phyloP scores from a whole-genome alignment of 2,888 invertebrate species.

The Pseudococcus jackbeardsleyi region DNA sequence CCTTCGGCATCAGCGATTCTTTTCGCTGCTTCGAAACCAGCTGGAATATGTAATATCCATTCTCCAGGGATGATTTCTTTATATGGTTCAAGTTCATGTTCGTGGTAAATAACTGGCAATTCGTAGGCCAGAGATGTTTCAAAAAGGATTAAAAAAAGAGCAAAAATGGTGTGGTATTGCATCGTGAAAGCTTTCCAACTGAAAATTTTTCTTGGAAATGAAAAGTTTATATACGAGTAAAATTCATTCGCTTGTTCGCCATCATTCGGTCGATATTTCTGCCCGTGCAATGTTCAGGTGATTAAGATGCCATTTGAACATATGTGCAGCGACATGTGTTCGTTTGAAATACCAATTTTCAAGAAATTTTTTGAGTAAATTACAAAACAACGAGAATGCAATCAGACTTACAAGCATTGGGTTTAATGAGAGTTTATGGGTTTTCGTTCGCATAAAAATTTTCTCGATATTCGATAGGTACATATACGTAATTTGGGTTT shows the following conservation, averaged over 20 bases:
- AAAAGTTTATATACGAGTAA: background rate
- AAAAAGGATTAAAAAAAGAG: background rate
- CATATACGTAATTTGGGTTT: background rate
- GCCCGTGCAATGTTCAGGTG: background rate
- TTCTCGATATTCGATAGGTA: too few species aligned
- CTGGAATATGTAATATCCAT: constrained; percentile 82
- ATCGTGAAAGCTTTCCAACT: background rate
- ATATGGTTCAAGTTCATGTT: background rate
- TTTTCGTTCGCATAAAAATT: too few species aligned
- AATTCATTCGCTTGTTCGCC: background rate
- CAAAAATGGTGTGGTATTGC: background rate
- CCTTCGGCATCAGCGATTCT: constrained; percentile 81
- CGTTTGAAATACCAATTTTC: background rate
- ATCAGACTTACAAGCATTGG: background rate
- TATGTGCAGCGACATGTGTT: background rate
- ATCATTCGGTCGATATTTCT: background rate
- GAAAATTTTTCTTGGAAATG: background rate
- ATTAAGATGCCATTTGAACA: background rate
- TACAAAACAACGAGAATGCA: background rate
- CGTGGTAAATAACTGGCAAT: background rate
- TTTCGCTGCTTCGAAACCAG: constrained; percentile 79
- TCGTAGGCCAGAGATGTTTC: background rate
- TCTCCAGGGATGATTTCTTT: constrained; percentile 74
- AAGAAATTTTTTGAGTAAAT: background rate
- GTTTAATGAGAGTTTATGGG: background rate